phyloP scores from a whole-genome alignment of 2,888 invertebrate genomes.

The Alloscopus bannaensis region DNA sequence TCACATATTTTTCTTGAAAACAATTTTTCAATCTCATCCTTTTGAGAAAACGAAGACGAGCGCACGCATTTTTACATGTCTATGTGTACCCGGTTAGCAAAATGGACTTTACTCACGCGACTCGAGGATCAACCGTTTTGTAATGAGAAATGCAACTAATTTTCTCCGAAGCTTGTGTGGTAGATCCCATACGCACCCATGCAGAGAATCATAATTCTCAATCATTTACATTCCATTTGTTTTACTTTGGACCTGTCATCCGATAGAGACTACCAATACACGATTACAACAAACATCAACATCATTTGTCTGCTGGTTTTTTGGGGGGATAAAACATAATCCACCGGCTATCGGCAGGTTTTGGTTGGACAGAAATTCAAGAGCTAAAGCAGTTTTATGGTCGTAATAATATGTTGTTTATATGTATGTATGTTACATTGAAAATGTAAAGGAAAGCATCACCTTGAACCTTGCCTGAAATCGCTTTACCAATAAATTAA shows the following conservation, averaged over 20 bases:
- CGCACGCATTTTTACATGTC: slow-evolving; percentile 6
- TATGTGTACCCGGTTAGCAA: too few species aligned
- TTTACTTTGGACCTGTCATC: slow-evolving; percentile 6
- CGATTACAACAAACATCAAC: not conserved
- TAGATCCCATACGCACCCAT: not conserved
- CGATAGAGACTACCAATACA: not conserved
- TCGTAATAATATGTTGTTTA: too few species aligned
- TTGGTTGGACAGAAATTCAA: not conserved
- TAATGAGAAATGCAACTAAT: too few species aligned
- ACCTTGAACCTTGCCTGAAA: slow-evolving; percentile 3
- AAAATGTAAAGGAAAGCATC: slow-evolving; percentile 21
- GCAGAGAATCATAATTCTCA: not conserved
- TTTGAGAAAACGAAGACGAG: not conserved
- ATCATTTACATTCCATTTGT: not conserved
- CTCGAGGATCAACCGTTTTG: slow-evolving; percentile 33
- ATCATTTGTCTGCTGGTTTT: not conserved
- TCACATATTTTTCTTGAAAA: not conserved
- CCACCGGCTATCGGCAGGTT: not conserved
- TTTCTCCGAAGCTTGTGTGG: not conserved
- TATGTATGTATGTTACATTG: too few species aligned
- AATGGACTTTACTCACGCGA: slow-evolving; percentile 42
- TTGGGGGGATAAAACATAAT: too few species aligned
- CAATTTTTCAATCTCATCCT: not conserved
- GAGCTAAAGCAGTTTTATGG: not conserved
- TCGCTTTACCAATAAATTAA: not conserved